phyloP scores from a whole-genome alignment of 2,888 invertebrate species.

The Scrobipalpa atriplicella region DNA sequence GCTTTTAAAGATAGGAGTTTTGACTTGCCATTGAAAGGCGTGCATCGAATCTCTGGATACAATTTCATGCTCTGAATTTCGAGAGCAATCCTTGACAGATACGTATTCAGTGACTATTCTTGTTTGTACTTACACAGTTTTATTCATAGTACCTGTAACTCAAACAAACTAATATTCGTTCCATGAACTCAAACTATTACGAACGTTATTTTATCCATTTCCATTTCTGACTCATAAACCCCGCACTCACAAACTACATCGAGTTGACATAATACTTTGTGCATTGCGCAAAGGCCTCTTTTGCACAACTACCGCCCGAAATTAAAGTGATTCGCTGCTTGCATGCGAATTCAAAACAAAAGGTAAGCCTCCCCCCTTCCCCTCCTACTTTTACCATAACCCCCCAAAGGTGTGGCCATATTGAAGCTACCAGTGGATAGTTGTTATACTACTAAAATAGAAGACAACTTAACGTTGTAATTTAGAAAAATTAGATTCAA shows the following conservation, averaged over 20 bases:
- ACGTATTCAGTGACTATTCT: too few relatives aligned
- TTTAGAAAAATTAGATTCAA: too few relatives aligned
- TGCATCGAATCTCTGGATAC: not conserved
- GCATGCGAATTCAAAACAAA: slow-evolving; percentile 13
- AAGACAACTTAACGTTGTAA: too few relatives aligned
- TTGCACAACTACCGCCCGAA: not conserved
- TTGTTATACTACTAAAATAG: too few relatives aligned
- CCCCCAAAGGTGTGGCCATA: not conserved
- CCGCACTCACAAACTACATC: not conserved
- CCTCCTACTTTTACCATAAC: not conserved
- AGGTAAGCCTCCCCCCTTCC: slow-evolving; percentile 12
- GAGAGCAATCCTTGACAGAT: not conserved
- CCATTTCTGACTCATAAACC: too few relatives aligned
- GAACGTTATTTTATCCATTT: too few relatives aligned
- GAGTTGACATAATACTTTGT: not conserved
- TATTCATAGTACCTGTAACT: too few relatives aligned
- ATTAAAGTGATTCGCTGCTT: slow-evolving; percentile 12
- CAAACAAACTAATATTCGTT: too few relatives aligned
- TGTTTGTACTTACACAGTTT: too few relatives aligned
- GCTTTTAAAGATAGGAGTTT: slow-evolving; percentile 6
- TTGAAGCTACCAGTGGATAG: not conserved
- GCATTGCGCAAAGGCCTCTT: not conserved
- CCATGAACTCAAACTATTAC: too few relatives aligned
- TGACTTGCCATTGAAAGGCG: not conserved
- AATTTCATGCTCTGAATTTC: not conserved